phyloP scores from a whole-genome alignment of 2,113 vertebrate species.

The Mellivora capensis region DNA sequence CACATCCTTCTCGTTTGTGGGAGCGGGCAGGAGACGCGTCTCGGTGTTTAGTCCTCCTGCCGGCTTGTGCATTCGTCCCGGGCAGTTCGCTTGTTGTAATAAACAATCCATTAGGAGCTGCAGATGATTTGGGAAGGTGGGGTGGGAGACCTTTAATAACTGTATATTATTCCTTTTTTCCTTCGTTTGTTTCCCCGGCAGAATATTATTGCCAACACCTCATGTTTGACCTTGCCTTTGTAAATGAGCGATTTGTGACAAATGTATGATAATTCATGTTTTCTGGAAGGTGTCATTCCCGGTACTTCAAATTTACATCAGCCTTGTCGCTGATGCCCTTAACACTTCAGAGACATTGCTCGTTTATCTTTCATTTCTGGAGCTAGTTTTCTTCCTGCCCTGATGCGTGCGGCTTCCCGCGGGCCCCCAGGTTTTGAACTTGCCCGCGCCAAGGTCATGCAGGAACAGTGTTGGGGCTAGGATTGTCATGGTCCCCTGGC shows the following conservation, averaged over 20 bases:
- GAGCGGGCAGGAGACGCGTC: neutral
- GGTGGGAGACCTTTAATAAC: neutral
- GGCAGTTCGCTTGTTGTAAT: neutral
- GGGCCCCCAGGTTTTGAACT: neutral
- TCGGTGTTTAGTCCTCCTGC: neutral
- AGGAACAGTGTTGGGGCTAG: neutral
- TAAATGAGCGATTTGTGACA: neutral
- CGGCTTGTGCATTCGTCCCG: neutral
- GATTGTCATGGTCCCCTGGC: neutral
- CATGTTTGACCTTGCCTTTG: neutral
- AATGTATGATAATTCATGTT: neutral
- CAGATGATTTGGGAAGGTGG: neutral
- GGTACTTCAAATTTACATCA: neutral
- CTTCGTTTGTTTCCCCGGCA: neutral
- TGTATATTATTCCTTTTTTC: neutral
- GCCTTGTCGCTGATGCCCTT: neutral
- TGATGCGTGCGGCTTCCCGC: fast-evolving
- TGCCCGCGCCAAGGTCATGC: neutral
- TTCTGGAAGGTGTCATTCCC: conserved; percentile 4
- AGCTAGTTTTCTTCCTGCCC: neutral
- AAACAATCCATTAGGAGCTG: neutral
- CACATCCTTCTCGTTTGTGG: neutral
- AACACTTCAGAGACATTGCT: neutral
- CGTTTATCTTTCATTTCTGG: neutral
- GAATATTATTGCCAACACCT: neutral